Conservation (phyloP, 2,113 vertebrate genomes). For the Furnarius figulus region DNA sequence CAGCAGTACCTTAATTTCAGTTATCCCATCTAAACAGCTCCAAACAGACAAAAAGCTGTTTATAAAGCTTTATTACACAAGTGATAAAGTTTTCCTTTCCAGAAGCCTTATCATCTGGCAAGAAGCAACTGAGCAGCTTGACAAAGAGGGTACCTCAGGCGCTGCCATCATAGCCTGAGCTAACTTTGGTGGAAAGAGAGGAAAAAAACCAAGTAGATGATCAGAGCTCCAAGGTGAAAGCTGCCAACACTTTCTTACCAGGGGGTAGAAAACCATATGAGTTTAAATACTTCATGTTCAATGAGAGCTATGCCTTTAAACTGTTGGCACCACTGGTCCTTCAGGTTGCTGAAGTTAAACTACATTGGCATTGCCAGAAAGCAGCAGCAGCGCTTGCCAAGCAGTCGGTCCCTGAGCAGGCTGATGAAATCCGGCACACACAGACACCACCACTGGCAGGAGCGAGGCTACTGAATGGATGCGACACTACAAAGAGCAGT, state of each 20-base stretch:
- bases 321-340: conserved; percentile 31
- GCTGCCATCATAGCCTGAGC: not conserved
- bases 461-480: rapidly evolving
- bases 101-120: not conserved
- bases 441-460: not conserved
- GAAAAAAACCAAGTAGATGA: not conserved
- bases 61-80: not conserved
- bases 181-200: not conserved
- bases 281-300: conserved; percentile 60
- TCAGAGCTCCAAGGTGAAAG: not conserved
- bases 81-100: not conserved
- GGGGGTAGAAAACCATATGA: conserved; percentile 14
- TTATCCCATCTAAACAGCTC: not conserved
- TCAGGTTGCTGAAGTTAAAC: conserved; percentile 64
- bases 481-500: rapidly evolving
- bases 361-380: conserved; percentile 44
- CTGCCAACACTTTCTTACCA: conserved; percentile 54
- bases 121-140: not conserved
- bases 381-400: not conserved
- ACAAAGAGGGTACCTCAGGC: not conserved
- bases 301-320: conserved; percentile 5
- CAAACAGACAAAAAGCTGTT: not conserved
- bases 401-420: rapidly evolving
- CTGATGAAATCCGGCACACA: rapidly evolving
- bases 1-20: not conserved